Percentiles rank a stretch among this genome's conserved stretches.
Evolutionary conservation across 2,797 vertebrate species (phyloP).

Genomic region (Anabacerthia variegaticeps): DNA sequence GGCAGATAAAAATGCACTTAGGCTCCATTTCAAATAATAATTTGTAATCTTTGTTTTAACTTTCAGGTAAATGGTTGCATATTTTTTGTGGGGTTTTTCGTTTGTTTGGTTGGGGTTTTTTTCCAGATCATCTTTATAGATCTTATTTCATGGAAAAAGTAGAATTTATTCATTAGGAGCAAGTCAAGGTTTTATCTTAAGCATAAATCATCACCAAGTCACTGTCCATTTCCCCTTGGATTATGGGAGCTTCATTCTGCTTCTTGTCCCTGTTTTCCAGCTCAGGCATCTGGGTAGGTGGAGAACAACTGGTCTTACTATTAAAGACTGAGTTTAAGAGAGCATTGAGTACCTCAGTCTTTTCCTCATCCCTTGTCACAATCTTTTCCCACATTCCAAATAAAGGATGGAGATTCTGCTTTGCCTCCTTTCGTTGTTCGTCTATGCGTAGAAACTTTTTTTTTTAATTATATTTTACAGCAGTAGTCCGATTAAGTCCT

Average conservation of each 20-base stretch:
- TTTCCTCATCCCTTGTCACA: not conserved
- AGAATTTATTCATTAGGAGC: not conserved
- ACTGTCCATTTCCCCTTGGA: not conserved
- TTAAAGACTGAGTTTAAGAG: not conserved
- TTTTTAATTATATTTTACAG: not conserved
- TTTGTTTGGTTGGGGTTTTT: not conserved
- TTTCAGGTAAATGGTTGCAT: not conserved
- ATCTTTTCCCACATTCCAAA: not conserved
- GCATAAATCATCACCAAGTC: not conserved
- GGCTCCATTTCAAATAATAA: not conserved
- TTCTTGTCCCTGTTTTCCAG: accelerated
- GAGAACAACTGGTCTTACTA: not conserved
- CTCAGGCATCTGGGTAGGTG: accelerated
- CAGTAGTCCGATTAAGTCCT: not conserved
- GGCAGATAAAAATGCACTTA: not conserved
- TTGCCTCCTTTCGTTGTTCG: not conserved
- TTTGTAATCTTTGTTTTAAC: not conserved
- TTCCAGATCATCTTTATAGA: not conserved
- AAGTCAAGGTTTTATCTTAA: not conserved
- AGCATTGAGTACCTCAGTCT: not conserved
- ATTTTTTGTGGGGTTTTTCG: not conserved
- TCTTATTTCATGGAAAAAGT: not conserved
- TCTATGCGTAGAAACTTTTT: not conserved
- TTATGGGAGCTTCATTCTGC: not conserved
- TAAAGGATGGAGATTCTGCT: not conserved